A percentile compares a stretch with the other conserved stretches of the same genome.
Evolutionary conservation across 1,140 invertebrate species (phyloP).

Genomic region (Aphelenchoides fujianensis): DNA sequence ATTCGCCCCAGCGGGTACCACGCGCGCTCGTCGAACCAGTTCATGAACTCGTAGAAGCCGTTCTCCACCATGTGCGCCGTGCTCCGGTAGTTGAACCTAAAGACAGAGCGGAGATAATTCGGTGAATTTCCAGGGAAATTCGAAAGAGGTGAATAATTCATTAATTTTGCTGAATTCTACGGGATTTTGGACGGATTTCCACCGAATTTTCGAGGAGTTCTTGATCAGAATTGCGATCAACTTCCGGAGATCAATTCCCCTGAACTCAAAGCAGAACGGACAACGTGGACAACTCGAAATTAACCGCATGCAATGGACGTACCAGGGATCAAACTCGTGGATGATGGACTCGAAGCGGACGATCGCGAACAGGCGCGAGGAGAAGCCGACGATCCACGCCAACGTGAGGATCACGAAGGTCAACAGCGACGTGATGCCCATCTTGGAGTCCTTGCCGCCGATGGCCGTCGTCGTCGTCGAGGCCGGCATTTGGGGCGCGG

Average conservation of each 20-base stretch:
- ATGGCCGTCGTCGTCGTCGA: background rate
- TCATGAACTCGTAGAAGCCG: slow-evolving; percentile 98
- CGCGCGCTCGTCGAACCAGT: slow-evolving; percentile 98
- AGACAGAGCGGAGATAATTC: slow-evolving; percentile 44
- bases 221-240: slow-evolving; percentile 25
- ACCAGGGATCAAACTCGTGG: slow-evolving; percentile 99
- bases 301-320: too few species aligned
- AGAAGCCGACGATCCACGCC: slow-evolving; percentile 94
- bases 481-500: too few species aligned
- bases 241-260: too few species aligned
- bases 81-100: slow-evolving; percentile 95
- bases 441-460: background rate
- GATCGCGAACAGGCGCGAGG: slow-evolving; percentile 93
- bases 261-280: too few species aligned
- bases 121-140: too few species aligned
- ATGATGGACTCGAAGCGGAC: slow-evolving; percentile 99
- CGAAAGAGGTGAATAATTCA: background rate
- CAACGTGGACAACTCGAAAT: too few species aligned
- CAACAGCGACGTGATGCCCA: slow-evolving; percentile 53
- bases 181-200: too few species aligned
- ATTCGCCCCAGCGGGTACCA: slow-evolving; percentile 98
- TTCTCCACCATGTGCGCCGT: slow-evolving; percentile 98
- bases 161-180: background rate
- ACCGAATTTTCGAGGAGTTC: background rate
- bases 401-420: slow-evolving; percentile 81